Evolutionary conservation across 2,113 vertebrate genomes (phyloP), one percentile per base, ranked within the genome.

Genomic region (Delphinapterus leucas): DNA sequence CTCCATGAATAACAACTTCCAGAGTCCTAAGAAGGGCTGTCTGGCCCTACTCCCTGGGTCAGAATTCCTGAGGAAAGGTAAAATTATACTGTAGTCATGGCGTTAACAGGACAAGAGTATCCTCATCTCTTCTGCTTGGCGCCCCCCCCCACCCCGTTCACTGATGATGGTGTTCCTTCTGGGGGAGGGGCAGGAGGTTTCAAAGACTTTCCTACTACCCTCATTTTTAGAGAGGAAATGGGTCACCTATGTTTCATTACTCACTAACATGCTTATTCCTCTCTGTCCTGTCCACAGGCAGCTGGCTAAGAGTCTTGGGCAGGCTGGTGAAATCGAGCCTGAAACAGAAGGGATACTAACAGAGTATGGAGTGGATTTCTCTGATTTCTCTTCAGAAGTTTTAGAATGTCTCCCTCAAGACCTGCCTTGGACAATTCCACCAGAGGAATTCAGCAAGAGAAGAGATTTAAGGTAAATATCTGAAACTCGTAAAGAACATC

Each of bases 321-420:
- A 99, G 96, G 99, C 99, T 0, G 99, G 99, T 65, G 99, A 99
- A 94, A 99, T 99, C 0, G 99, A 99, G 93, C 99, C 99, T 0
- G 99, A 99, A 98, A 99, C 99, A 0, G 99, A 99, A 98, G 99
- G 99, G 61, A 99, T 99, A 97, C 98, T 99, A 96, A 99, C 49
- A 0, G 99, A 99, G 84, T 99, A 99, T 0, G 99, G 99, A 4
- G 99, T 99, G 8, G 99, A 99, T 98, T 99, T 99, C 98, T 99
- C 99, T 0, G 99, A 99, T 68, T 99, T 99, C 97, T 96, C 99
- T 4, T 97, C 99, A 0, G 99, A 99, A 82, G 99, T 99, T 41
- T 97, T 99, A 74, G 98, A 98, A 49, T 99, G 99, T 95, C 99
- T 99, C 47, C 99, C 99, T 20, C 99, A 99, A 73, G 96, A 77